Conservation (phyloP, 2,113 vertebrate genomes). For the Gobiocypris rarus region DNA sequence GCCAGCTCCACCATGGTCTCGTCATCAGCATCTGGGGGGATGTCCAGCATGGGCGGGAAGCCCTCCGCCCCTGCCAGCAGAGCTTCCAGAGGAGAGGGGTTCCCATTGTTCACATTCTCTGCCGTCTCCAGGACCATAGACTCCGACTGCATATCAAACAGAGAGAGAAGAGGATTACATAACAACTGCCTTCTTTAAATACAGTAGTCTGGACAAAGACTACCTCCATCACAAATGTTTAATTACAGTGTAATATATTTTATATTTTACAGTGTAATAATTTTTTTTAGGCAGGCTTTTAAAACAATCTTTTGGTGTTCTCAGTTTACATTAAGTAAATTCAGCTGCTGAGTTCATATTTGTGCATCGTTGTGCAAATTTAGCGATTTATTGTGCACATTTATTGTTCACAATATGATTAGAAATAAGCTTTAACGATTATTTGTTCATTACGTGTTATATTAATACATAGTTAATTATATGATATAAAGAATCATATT, state of each 20-base stretch:
- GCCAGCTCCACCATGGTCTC: constrained; percentile 99
- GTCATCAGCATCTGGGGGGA: constrained; percentile 97
- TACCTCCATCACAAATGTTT: not conserved
- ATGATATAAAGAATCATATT: not conserved
- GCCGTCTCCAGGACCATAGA: constrained; percentile 98
- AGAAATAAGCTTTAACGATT: not conserved
- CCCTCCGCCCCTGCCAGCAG: constrained; percentile 95
- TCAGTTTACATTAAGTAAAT: not conserved
- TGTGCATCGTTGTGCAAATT: not conserved
- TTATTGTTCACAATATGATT: too few relatives aligned
- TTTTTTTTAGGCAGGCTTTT: not conserved
- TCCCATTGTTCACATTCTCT: constrained; percentile 95
- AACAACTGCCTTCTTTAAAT: constrained; percentile 28
- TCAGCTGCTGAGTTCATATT: not conserved
- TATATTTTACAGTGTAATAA: not conserved
- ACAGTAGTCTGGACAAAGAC: not conserved
- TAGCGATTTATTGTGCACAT: not conserved
- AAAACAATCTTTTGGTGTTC: not conserved
- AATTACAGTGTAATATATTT: not conserved
- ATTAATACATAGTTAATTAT: not conserved
- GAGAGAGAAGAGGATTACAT: constrained; percentile 59
- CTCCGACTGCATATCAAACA: constrained; percentile 81
- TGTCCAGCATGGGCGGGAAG: constrained; percentile 98
- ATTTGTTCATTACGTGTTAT: not conserved
- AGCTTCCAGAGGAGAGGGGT: constrained; percentile 95